Evolutionary conservation across 2,113 vertebrate genomes (phyloP), one percentile per base, ranked within the genome.

Genomic region (Lampris megalopsis): DNA sequence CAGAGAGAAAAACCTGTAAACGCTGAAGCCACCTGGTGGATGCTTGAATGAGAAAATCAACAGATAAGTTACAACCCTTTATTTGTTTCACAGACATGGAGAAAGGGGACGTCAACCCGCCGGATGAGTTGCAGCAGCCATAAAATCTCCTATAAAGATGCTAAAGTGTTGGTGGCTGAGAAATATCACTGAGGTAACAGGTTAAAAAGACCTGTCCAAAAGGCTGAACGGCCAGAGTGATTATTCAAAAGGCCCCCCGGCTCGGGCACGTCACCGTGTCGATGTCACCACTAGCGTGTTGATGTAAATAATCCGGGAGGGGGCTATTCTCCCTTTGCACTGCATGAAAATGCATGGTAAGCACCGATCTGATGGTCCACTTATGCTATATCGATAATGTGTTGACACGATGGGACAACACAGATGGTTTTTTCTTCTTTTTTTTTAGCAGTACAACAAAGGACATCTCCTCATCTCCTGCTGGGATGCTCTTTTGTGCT

Each of bases 301-400:
- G 10, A 69, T 77, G 68, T 77, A 80, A 75, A 80, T 77, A 76
- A 75, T 9, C 35, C 49, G 38, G 41, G 0, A 42, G 36, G 71
- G 41, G 3, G 79, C 60, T 10, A 47, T 54, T 43, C 63, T 72
- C 75, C 24, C 64, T 68, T 79, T 68, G 69, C 71, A 72, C 42
- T 1, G 7, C 13, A 35, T 56, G n/a, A 41, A 73, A 85, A 77
- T 36, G 41, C 67, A 42, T 64, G 48, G 61, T 71, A 67, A 81
- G 80, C 84, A 79, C 50, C 71, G 77, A 77, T 86, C 68, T 84
- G 84, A 85, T 38, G 71, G 77, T 57, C 36, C 62, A 62, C 68
- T 74, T 63, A 64, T 74, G 82, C 56, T 68, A 59, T 65, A 64
- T 66, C 84, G 76, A 80, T 65, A 37, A 37, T 41, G 40, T 42